Evolutionary conservation across 2,113 vertebrate species (phyloP).

Genomic region (Xyliphius kryptos): DNA sequence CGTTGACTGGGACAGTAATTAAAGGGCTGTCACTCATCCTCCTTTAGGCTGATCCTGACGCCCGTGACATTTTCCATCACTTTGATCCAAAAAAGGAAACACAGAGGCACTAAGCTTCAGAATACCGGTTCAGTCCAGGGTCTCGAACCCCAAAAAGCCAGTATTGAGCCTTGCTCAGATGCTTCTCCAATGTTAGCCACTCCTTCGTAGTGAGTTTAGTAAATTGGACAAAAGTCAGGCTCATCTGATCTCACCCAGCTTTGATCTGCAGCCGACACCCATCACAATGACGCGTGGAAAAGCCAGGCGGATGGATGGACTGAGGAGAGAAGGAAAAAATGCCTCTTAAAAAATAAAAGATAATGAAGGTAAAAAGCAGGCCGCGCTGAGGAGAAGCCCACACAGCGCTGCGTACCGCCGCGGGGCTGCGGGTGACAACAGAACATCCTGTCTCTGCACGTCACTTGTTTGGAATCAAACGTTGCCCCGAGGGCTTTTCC

Average conservation of each 20-base stretch:
- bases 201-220: neutral
- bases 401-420: slow-evolving; percentile 38
- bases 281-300: slow-evolving; percentile 47
- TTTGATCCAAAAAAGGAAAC: slow-evolving; percentile 2
- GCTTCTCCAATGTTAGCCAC: too few relatives aligned
- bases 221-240: slow-evolving; percentile 9
- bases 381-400: slow-evolving; percentile 37
- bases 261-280: slow-evolving; percentile 49
- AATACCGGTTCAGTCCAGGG: too few relatives aligned
- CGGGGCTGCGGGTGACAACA: slow-evolving; percentile 42
- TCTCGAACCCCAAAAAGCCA: too few relatives aligned
- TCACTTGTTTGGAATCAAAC: slow-evolving; percentile 55
- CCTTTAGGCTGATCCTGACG: slow-evolving; percentile 16
- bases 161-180: too few relatives aligned
- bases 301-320: slow-evolving; percentile 39
- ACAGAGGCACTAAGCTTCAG: neutral
- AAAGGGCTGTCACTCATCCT: slow-evolving; percentile 60
- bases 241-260: slow-evolving; percentile 37
- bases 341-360: slow-evolving; percentile 34
- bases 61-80: neutral
- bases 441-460: slow-evolving; percentile 53
- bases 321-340: slow-evolving; percentile 1
- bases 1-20: slow-evolving; percentile 63
- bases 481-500: slow-evolving; percentile 50
- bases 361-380: slow-evolving; percentile 37